These are phyloP conservation scores for Siniperca undulata DNA, from an alignment of 2,797 vertebrate genomes.

Conservation along the genomic window DNA sequence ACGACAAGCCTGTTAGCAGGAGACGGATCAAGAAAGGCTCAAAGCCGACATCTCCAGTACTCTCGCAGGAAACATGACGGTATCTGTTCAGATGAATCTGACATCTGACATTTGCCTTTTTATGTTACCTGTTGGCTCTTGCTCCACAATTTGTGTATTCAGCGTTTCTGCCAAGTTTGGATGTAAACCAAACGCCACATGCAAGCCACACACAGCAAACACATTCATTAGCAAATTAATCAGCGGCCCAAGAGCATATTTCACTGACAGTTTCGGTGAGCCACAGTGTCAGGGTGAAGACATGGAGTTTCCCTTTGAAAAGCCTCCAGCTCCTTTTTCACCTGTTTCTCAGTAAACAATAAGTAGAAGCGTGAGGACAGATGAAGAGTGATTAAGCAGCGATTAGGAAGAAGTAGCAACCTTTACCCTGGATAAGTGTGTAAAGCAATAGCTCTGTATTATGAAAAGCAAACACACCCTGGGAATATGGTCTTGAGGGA, in stretches of 20 bases:
- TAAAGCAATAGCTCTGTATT: conserved; percentile 72
- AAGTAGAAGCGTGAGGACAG: conserved; percentile 34
- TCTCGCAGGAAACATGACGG: conserved; percentile 27
- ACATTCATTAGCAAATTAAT: conserved; percentile 80
- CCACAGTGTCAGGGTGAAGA: conserved; percentile 50
- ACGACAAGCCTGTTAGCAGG: conserved; percentile 67
- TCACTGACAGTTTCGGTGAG: conserved; percentile 58
- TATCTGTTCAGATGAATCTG: conserved; percentile 43
- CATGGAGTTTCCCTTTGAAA: conserved; percentile 65
- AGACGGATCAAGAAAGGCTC: conserved; percentile 46
- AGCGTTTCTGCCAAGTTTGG: conserved; percentile 71
- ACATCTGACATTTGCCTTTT: conserved; percentile 50
- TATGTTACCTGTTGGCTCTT: conserved; percentile 74
- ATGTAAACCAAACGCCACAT: conserved; percentile 70
- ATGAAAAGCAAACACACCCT: conserved; percentile 61
- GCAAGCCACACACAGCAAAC: conserved; percentile 69
- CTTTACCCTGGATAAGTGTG: conserved; percentile 61
- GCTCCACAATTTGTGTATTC: conserved; percentile 65
- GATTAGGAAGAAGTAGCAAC: conserved; percentile 49
- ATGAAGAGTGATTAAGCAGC: conserved; percentile 54
- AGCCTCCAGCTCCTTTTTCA: conserved; percentile 60
- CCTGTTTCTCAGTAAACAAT: conserved; percentile 73
- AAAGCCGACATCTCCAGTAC: conserved; percentile 38
- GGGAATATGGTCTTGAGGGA: conserved; percentile 66
- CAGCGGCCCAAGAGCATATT: conserved; percentile 59